Evolutionary conservation across 2,797 vertebrate species (phyloP).

Genomic region (Artibeus jamaicensis): DNA sequence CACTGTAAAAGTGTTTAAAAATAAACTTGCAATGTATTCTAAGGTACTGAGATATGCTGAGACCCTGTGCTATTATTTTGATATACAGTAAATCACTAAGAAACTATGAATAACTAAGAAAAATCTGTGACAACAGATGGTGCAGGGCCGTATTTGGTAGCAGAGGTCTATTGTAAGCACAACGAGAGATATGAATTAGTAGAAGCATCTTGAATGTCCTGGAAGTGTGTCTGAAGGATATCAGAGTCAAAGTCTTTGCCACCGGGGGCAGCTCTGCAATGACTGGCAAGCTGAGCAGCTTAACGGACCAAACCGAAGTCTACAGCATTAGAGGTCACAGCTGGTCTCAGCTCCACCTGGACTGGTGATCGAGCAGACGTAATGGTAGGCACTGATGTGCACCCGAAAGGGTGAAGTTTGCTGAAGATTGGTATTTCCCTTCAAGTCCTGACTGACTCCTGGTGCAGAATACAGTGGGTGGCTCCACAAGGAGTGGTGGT

Average conservation of each 20-base stretch:
- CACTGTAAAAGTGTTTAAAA: background rate
- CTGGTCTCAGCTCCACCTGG: background rate
- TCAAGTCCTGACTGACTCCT: background rate
- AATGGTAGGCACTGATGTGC: background rate
- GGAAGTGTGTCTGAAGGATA: background rate
- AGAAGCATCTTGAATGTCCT: background rate
- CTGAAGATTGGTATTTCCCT: background rate
- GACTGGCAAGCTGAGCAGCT: background rate
- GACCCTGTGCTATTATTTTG: background rate
- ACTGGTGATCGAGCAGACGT: background rate
- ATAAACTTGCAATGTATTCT: background rate
- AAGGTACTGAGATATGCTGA: background rate
- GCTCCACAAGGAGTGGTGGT: background rate
- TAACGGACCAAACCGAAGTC: background rate
- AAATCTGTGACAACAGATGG: background rate
- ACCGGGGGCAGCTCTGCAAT: background rate
- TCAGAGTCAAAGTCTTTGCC: background rate
- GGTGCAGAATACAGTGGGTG: background rate
- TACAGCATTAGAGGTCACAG: background rate
- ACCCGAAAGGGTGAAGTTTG: background rate
- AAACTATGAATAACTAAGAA: background rate
- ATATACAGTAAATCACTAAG: background rate
- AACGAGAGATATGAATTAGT: background rate
- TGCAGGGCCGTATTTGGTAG: background rate
- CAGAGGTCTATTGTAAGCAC: background rate